Evolutionary conservation across 2,113 vertebrate species (phyloP).

Genomic region (Dendropsophus ebraccatus): DNA sequence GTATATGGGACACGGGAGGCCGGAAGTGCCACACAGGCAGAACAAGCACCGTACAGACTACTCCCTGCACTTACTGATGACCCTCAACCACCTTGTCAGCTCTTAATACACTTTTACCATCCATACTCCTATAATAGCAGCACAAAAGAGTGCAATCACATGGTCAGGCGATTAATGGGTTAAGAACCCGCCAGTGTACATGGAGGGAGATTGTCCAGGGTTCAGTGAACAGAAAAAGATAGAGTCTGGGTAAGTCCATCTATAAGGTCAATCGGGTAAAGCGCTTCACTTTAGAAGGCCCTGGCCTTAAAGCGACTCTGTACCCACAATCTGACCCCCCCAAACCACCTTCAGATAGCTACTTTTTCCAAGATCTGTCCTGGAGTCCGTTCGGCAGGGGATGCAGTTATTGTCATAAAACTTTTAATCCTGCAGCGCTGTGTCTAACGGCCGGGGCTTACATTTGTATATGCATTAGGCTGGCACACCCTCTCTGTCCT

Average conservation of each 20-base stretch:
- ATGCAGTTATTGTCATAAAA: no score
- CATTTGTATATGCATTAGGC: no score
- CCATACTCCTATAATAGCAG: neutral
- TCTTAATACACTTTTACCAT: neutral
- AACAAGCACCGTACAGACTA: neutral
- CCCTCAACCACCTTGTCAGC: neutral
- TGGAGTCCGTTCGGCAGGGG: no score
- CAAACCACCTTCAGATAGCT: no score
- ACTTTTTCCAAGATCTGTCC: no score
- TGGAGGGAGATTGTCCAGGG: constrained; percentile 24
- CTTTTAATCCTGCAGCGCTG: no score
- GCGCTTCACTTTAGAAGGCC: no score
- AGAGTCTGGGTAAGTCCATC: neutral
- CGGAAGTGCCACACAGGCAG: constrained; percentile 10
- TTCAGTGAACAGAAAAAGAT: neutral
- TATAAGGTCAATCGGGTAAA: neutral
- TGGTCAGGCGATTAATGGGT: neutral
- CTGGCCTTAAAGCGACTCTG: no score
- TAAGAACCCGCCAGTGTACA: neutral
- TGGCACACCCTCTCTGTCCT: no score
- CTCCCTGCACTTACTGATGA: neutral
- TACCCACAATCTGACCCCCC: no score
- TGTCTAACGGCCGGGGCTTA: no score
- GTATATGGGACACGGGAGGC: neutral
- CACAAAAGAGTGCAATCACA: neutral